Percentiles rank a stretch among this genome's conserved stretches.
phyloP scores from a whole-genome alignment of 2,888 invertebrate genomes.

The Congeria kusceri region DNA sequence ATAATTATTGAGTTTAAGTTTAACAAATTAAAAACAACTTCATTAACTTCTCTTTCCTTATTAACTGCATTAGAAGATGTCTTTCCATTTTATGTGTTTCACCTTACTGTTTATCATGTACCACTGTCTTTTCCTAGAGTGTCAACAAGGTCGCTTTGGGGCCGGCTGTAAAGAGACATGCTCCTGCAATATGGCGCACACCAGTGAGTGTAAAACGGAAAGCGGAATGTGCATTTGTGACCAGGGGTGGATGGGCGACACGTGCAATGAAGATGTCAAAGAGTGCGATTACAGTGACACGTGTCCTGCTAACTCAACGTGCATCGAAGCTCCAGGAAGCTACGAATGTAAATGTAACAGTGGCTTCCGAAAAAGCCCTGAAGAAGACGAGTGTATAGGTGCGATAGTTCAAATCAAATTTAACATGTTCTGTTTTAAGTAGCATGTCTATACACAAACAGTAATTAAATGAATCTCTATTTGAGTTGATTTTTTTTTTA shows the following conservation, averaged over 20 bases:
- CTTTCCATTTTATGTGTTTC: too few species aligned
- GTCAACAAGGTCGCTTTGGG: constrained; percentile 26
- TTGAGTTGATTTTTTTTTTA: too few species aligned
- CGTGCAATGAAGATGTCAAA: constrained; percentile 27
- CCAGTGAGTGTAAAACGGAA: constrained; percentile 23
- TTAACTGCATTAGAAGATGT: too few species aligned
- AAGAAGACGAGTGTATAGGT: constrained; percentile 30
- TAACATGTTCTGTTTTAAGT: too few species aligned
- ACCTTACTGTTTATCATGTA: too few species aligned
- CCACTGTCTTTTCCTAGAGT: too few species aligned
- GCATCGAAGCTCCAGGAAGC: constrained; percentile 11
- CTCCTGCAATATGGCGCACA: constrained; percentile 26
- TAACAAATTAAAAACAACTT: too few species aligned
- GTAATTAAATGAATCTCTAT: too few species aligned
- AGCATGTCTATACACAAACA: too few species aligned
- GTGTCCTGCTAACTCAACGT: constrained; percentile 44
- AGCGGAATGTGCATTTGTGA: constrained; percentile 43
- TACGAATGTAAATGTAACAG: constrained; percentile 8
- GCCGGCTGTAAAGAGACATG: constrained; percentile 38
- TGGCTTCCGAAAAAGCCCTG: constrained; percentile 16
- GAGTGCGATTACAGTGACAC: constrained; percentile 28
- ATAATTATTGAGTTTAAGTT: too few species aligned
- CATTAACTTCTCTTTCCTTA: too few species aligned
- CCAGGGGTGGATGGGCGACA: constrained; percentile 31
- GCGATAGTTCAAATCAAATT: too few species aligned